These are phyloP conservation scores for Cynaeus angustus DNA, from an alignment of 2,888 invertebrate species.

Conservation along the genomic window DNA sequence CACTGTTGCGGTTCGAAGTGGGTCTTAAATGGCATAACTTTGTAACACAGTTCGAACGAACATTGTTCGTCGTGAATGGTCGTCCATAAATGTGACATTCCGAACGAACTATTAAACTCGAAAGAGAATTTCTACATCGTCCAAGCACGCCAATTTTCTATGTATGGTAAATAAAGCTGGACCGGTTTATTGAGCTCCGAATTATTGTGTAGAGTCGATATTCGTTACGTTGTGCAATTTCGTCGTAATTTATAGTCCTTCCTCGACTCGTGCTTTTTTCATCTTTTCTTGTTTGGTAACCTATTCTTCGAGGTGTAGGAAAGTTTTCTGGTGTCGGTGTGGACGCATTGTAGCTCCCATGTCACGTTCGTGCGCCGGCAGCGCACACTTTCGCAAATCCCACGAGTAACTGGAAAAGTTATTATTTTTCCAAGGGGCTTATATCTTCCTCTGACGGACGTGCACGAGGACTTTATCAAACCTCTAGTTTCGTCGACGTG, in stretches of 20 bases:
- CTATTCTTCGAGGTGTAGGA: slow-evolving; percentile 49
- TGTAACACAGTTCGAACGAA: slow-evolving; percentile 48
- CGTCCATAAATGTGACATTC: slow-evolving; percentile 50
- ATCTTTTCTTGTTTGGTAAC: slow-evolving; percentile 48
- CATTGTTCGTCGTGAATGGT: slow-evolving; percentile 48
- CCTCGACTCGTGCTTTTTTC: slow-evolving; percentile 47
- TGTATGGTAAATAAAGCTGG: slow-evolving; percentile 27
- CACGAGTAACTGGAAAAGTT: slow-evolving; percentile 64
- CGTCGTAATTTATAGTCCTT: slow-evolving; percentile 48
- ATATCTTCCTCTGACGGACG: slow-evolving; percentile 53
- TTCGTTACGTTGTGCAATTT: slow-evolving; percentile 43
- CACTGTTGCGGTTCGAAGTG: slow-evolving; percentile 44
- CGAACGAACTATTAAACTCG: slow-evolving; percentile 45
- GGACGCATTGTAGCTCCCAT: slow-evolving; percentile 58
- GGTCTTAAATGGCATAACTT: slow-evolving; percentile 48
- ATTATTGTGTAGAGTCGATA: slow-evolving; percentile 42
- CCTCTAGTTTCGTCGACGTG: slow-evolving; percentile 31
- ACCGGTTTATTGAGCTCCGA: slow-evolving; percentile 35
- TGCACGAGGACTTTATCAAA: slow-evolving; percentile 54
- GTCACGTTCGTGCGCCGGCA: slow-evolving; percentile 61
- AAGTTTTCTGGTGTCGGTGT: slow-evolving; percentile 46
- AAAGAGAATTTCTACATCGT: slow-evolving; percentile 26
- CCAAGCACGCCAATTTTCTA: slow-evolving; percentile 9
- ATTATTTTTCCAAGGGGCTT: slow-evolving; percentile 63
- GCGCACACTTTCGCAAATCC: slow-evolving; percentile 61